Conservation (phyloP, 2,888 invertebrate genomes). For the Agrotis exclamationis region DNA sequence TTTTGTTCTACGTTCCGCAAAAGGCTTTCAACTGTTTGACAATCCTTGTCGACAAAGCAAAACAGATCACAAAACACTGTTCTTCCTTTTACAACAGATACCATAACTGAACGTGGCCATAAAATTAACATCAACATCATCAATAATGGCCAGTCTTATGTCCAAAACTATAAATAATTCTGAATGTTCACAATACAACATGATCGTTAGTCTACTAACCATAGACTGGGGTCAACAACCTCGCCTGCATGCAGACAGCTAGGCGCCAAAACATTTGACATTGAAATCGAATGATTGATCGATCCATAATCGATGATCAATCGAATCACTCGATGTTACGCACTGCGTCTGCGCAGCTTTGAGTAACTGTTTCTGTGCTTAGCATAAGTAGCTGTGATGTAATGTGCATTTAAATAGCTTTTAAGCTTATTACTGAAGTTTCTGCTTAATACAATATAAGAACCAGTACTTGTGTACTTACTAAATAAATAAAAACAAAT, state of each 20-base stretch:
- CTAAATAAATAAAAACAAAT: too few relatives aligned
- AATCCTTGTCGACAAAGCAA: not conserved
- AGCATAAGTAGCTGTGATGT: slow-evolving; percentile 50
- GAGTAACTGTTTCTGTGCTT: slow-evolving; percentile 58
- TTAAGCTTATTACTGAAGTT: slow-evolving; percentile 31
- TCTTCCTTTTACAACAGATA: not conserved
- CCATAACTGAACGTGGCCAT: not conserved
- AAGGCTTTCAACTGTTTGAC: not conserved
- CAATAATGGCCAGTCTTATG: slow-evolving; percentile 10
- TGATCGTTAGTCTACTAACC: slow-evolving; percentile 50
- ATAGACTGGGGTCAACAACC: slow-evolving; percentile 75
- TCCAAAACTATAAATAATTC: slow-evolving; percentile 47
- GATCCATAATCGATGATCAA: slow-evolving; percentile 74
- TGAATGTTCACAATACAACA: slow-evolving; percentile 41
- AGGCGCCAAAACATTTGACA: slow-evolving; percentile 82
- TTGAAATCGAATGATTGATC: slow-evolving; percentile 82
- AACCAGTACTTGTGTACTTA: not conserved
- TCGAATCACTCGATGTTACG: slow-evolving; percentile 61
- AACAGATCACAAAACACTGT: not conserved
- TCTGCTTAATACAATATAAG: slow-evolving; percentile 10
- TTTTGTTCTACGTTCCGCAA: not conserved
- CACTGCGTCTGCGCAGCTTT: slow-evolving; percentile 48
- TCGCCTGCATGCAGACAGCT: slow-evolving; percentile 79
- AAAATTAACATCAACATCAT: slow-evolving; percentile 28
- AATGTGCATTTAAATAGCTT: slow-evolving; percentile 30